Evolutionary conservation across 1,140 invertebrate genomes (phyloP).

Genomic region (Zeugodacus cucurbitae): DNA sequence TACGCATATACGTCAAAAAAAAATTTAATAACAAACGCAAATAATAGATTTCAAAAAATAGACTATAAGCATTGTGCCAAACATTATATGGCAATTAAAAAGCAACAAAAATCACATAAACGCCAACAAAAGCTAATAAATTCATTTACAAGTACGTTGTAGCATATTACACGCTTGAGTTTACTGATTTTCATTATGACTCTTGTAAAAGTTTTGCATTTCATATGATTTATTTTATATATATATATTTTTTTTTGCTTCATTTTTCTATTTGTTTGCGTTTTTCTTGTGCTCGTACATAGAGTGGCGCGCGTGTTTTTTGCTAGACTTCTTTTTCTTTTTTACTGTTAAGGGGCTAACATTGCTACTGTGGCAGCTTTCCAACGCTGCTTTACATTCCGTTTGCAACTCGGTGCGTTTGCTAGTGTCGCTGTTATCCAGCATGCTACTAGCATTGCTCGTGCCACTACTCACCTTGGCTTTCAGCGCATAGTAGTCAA

Average conservation of each 20-base stretch:
- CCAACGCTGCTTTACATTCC: background rate
- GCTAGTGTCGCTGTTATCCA: background rate
- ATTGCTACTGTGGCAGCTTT: background rate
- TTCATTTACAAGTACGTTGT: background rate
- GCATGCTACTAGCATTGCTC: background rate
- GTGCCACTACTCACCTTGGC: slow-evolving; percentile 57
- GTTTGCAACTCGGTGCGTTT: background rate
- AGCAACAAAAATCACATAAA: background rate
- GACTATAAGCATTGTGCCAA: background rate
- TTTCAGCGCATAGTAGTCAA: slow-evolving; percentile 65
- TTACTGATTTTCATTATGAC: background rate
- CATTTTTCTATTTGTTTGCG: background rate
- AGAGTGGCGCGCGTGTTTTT: background rate
- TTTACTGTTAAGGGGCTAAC: background rate
- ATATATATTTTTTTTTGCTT: background rate
- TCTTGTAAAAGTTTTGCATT: background rate
- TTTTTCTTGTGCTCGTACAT: background rate
- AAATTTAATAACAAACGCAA: background rate
- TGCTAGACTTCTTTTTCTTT: background rate
- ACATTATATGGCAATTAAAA: slow-evolving; percentile 7
- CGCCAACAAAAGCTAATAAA: background rate
- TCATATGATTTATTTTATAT: background rate
- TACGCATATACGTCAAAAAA: background rate
- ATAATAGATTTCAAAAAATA: background rate
- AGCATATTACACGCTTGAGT: background rate